These are phyloP conservation scores for Theocolax elegans DNA, from an alignment of 1,140 invertebrate genomes.

Conservation along the genomic window DNA sequence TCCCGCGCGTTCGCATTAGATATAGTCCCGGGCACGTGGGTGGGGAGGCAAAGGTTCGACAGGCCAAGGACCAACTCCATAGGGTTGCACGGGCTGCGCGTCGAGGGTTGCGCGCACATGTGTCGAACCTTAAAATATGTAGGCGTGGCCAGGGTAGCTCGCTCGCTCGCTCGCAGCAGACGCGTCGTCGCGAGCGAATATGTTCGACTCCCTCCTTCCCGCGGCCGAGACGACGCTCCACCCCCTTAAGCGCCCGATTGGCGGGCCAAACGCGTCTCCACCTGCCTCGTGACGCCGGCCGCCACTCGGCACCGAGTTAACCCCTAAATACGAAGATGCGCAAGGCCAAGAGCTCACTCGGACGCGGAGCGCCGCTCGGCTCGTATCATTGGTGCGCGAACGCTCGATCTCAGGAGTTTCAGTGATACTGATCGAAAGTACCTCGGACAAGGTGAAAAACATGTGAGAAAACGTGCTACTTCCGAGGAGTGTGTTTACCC, in stretches of 20 bases:
- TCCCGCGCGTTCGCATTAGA: not conserved
- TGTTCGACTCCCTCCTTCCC: constrained; percentile 59
- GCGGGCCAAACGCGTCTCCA: constrained; percentile 50
- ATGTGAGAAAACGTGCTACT: not conserved
- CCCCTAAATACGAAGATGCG: constrained; percentile 62
- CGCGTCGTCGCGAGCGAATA: constrained; percentile 65
- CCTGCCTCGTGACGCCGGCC: constrained; percentile 54
- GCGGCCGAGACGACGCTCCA: constrained; percentile 56
- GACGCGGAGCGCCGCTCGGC: constrained; percentile 54
- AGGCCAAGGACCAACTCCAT: constrained; percentile 26
- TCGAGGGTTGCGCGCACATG: constrained; percentile 56
- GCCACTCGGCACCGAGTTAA: constrained; percentile 49
- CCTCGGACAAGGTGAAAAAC: not conserved
- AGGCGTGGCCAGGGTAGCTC: constrained; percentile 62
- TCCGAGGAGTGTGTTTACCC: not conserved
- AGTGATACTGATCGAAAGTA: constrained; percentile 1
- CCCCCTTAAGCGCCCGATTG: constrained; percentile 59
- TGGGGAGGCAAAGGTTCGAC: constrained; percentile 23
- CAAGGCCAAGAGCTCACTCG: constrained; percentile 57
- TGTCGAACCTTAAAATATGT: constrained; percentile 69
- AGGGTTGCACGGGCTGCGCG: constrained; percentile 18
- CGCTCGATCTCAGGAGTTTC: not conserved
- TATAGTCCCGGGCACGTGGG: not conserved
- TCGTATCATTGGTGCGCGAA: constrained; percentile 41
- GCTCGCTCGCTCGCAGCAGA: constrained; percentile 55